Base-by-base conservation (phyloP, 1,140 invertebrate genomes). In the Brachionus rubens region DNA sequence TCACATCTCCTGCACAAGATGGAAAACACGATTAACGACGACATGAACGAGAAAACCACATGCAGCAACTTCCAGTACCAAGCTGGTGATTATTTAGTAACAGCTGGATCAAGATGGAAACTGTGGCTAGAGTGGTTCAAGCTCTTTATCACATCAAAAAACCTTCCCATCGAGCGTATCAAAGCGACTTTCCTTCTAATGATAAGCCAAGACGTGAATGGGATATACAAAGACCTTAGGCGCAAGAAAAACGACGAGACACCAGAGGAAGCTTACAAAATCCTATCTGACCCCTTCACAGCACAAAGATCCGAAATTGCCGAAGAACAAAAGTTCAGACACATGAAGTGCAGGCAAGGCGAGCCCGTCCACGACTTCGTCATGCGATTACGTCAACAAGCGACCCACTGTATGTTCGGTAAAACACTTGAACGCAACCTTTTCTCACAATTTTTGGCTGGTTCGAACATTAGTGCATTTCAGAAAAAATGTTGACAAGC, bases 311-410 rank as follows among this genome's bases (percentile, higher is more conserved):
- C 33, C 7, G 59, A 65, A 43, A 41, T 65, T 3, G 33, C 36
- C 12, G 33, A 41, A 14, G 59, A 65, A 19, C 59, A 65, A 24
- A 65, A 65, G n/a, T 65, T 65, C 36, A 12, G 36, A 0, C 33
- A 65, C 36, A 65, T 65, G 33, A 65, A 41, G 24, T 16, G 59
- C 7, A 1, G 36, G 19, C 14, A 65, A 2, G 59, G 59, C 6
- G 59, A 65, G 16, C 59, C 59, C 16, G 36, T 65, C 5, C 59
- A 65, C 59, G 59, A 65, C 36, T 41, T 41, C 36, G 24, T 40
- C 0, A 65, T 65, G 59, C 24, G 59, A 9, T 26, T 65, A 0
- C n/a, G 59, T 0, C 59, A 65, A 6, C 59, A 65, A 26, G 59
- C 59, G 7, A n/a, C 36, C 1, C 54, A 59, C 30, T 59, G 54